Evolutionary conservation across 2,113 vertebrate species (phyloP).

Genomic region (Rostratula benghalensis): DNA sequence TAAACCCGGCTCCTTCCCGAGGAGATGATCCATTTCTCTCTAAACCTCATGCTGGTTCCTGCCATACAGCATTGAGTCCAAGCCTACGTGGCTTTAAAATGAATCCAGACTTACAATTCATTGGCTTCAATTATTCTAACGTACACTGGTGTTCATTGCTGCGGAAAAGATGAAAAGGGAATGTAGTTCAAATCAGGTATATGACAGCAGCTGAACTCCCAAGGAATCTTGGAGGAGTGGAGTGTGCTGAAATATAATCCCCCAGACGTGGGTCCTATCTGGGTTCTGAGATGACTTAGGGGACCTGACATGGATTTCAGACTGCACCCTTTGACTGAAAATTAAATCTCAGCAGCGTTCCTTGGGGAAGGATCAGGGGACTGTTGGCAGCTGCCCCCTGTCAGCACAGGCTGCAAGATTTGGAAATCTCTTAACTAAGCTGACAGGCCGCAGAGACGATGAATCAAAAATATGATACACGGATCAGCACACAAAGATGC

Average conservation of each 20-base stretch:
- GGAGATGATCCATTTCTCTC: neutral
- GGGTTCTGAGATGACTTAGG: constrained; percentile 75
- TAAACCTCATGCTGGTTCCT: neutral
- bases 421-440: constrained; percentile 86
- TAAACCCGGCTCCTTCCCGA: neutral
- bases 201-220: constrained; percentile 33
- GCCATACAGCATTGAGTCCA: neutral
- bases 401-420: constrained; percentile 77
- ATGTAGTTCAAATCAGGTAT: constrained; percentile 29
- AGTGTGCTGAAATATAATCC: constrained; percentile 68
- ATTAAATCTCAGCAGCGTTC: constrained; percentile 80
- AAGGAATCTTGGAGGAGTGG: constrained; percentile 55
- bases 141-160: neutral
- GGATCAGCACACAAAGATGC: constrained; percentile 75
- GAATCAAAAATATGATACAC: constrained; percentile 78
- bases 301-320: constrained; percentile 80
- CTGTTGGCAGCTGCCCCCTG: constrained; percentile 82
- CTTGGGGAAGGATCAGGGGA: constrained; percentile 79
- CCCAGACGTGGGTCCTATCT: constrained; percentile 61
- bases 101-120: constrained; percentile 24
- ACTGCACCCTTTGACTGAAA: constrained; percentile 80
- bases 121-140: constrained; percentile 46
- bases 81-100: neutral
- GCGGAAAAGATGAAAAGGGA: neutral
- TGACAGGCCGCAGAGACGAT: constrained; percentile 80